Conservation (phyloP, 1,140 invertebrate genomes). For the Drosophila simulans region DNA sequence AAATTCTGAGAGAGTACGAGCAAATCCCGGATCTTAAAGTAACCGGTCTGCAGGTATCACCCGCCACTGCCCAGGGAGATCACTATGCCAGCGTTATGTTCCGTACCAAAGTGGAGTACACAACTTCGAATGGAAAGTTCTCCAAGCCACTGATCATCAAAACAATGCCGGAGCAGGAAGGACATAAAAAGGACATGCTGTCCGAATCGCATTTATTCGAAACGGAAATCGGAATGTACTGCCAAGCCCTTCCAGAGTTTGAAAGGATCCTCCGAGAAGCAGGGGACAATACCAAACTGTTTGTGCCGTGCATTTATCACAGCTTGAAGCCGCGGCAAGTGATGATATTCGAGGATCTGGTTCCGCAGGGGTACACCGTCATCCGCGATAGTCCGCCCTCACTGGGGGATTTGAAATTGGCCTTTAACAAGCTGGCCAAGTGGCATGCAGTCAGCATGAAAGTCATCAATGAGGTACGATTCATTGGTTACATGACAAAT, state of each 20-base stretch:
- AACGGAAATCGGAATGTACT: conserved; percentile 66
- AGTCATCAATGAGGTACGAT: conserved; percentile 38
- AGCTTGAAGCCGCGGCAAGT: conserved; percentile 46
- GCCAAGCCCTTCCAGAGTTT: conserved; percentile 48
- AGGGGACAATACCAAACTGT: conserved; percentile 47
- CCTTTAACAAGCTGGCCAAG: conserved; percentile 52
- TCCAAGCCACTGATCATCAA: conserved; percentile 61
- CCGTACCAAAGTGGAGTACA: conserved; percentile 33
- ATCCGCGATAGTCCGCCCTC: conserved; percentile 39
- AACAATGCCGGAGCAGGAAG: conserved; percentile 62
- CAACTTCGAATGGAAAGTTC: neutral
- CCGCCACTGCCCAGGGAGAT: conserved; percentile 67
- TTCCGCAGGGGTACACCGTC: conserved; percentile 44
- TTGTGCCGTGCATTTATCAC: conserved; percentile 49
- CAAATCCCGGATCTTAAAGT: conserved; percentile 31
- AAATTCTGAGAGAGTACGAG: conserved; percentile 40
- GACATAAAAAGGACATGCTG: conserved; percentile 59
- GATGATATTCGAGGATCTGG: conserved; percentile 65
- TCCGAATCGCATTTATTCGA: conserved; percentile 36
- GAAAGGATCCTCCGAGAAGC: conserved; percentile 40
- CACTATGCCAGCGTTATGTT: conserved; percentile 80
- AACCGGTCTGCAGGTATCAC: conserved; percentile 36
- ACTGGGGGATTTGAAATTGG: conserved; percentile 36
- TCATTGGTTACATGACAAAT: neutral
- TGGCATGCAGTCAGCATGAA: conserved; percentile 64